Percentiles rank a stretch among this genome's conserved stretches.
phyloP scores from a whole-genome alignment of 2,797 vertebrate species.

The Notamacropus eugenii region DNA sequence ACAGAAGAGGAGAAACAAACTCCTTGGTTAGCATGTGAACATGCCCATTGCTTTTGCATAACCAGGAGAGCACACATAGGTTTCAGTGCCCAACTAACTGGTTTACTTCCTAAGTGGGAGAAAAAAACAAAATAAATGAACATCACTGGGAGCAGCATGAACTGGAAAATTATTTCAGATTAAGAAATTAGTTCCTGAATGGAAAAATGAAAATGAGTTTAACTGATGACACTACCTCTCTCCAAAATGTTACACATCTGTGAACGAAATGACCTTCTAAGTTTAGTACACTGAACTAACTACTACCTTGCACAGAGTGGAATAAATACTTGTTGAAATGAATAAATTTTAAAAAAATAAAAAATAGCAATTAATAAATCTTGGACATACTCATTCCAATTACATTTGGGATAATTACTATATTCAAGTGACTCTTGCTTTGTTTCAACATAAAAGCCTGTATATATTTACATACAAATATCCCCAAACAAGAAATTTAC shows the following conservation, averaged over 20 bases:
- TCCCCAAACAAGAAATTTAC: slow-evolving; percentile 3
- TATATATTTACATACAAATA: neutral
- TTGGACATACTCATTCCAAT: neutral
- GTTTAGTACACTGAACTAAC: neutral
- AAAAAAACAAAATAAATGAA: neutral
- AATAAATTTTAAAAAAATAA: neutral
- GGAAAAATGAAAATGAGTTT: neutral
- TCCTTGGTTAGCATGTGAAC: neutral
- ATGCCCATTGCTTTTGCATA: neutral
- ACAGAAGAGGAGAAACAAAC: neutral
- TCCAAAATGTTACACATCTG: slow-evolving; percentile 11
- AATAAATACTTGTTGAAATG: neutral
- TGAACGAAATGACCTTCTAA: neutral
- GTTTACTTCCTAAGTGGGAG: neutral
- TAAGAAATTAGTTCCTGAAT: neutral
- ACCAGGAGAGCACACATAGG: neutral
- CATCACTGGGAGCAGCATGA: neutral
- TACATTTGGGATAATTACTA: neutral
- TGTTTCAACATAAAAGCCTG: neutral
- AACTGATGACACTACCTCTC: slow-evolving; percentile 9
- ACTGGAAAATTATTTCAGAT: neutral
- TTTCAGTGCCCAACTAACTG: neutral
- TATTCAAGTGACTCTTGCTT: neutral
- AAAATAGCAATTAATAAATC: neutral
- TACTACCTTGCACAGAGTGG: neutral